Evolutionary conservation across 2,888 invertebrate species (phyloP).

Genomic region (Dicyrtoma fusca): DNA sequence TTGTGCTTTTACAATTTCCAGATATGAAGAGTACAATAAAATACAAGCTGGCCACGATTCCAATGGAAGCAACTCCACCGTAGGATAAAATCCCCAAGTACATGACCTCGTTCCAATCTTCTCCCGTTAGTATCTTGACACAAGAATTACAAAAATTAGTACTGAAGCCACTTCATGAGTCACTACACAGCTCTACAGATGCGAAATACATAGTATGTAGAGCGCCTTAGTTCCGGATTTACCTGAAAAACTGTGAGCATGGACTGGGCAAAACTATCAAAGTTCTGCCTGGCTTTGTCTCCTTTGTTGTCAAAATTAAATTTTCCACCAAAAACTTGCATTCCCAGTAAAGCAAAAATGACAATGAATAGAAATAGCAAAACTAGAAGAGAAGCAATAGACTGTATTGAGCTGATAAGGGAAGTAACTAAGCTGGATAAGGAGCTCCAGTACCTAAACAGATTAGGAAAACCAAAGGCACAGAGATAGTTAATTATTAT

Average conservation of each 20-base stretch:
- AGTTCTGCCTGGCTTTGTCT: conserved; percentile 93
- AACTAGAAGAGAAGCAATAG: conserved; percentile 70
- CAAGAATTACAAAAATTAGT: background rate
- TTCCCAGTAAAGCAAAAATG: conserved; percentile 97
- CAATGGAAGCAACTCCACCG: conserved; percentile 71
- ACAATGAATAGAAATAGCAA: conserved; percentile 99
- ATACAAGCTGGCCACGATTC: conserved; percentile 93
- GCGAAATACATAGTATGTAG: too few species aligned
- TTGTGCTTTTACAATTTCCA: conserved; percentile 78
- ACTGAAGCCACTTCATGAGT: background rate
- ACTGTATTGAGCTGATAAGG: conserved; percentile 66
- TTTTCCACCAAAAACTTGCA: conserved; percentile 99
- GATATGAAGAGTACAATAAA: conserved; percentile 99
- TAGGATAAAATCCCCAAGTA: conserved; percentile 64
- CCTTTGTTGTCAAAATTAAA: conserved; percentile 82
- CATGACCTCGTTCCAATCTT: conserved; percentile 57
- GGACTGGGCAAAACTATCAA: conserved; percentile 98
- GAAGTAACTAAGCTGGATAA: conserved; percentile 67
- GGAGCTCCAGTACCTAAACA: conserved; percentile 66
- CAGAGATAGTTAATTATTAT: background rate
- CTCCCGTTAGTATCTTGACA: conserved; percentile 53
- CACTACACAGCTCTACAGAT: background rate
- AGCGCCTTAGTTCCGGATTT: too few species aligned
- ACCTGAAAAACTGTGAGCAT: conserved; percentile 99
- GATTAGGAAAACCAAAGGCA: background rate